A percentile compares a stretch with the other conserved stretches of the same genome.
Evolutionary conservation across 2,797 vertebrate genomes (phyloP).

Genomic region (Thamnophis elegans): DNA sequence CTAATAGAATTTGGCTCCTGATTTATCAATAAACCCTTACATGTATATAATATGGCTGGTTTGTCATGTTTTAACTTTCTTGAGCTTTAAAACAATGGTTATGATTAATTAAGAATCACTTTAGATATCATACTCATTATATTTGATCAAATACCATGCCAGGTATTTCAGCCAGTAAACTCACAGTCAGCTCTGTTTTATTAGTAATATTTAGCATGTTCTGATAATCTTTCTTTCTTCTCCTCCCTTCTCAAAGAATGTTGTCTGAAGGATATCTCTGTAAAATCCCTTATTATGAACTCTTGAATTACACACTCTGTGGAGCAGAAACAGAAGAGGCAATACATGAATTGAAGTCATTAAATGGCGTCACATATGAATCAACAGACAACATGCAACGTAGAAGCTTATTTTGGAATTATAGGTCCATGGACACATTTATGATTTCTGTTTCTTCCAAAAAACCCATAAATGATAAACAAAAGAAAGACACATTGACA

Average conservation of each 20-base stretch:
- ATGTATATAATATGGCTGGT: background rate
- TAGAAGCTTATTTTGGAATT: conserved; percentile 66
- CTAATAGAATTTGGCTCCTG: background rate
- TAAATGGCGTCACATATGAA: conserved; percentile 48
- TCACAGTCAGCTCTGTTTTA: background rate
- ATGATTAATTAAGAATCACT: background rate
- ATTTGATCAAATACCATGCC: background rate
- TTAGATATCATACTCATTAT: background rate
- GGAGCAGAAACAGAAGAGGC: conserved; percentile 45
- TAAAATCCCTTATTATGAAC: conserved; percentile 64
- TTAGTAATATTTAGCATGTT: background rate
- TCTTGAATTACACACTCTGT: conserved; percentile 39
- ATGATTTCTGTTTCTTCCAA: conserved; percentile 59
- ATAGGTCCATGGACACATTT: conserved; percentile 63
- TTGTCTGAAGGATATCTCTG: conserved; percentile 77
- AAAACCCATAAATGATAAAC: conserved; percentile 56
- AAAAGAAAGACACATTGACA: conserved; percentile 50
- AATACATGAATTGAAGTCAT: conserved; percentile 60
- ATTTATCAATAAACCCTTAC: background rate
- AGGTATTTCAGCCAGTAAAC: background rate
- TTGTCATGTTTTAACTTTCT: background rate
- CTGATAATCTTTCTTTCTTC: conserved; percentile 4
- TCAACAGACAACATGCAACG: conserved; percentile 59
- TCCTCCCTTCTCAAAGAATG: conserved; percentile 66
- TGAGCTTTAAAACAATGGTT: background rate